Conservation (phyloP, 2,888 invertebrate genomes). For the Pheosia gnoma region DNA sequence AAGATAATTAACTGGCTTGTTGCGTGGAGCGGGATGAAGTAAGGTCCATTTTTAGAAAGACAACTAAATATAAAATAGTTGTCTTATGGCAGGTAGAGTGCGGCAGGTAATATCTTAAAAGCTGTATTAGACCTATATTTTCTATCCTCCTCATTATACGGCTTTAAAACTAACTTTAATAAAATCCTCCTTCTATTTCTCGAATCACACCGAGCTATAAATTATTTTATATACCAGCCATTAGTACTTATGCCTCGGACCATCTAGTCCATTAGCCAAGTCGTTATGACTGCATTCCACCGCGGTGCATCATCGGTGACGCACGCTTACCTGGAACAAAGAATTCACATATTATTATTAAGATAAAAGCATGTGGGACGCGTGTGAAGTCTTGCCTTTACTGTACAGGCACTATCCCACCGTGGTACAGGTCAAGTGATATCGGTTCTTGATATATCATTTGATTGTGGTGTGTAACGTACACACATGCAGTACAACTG, state of each 20-base stretch:
- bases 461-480: background rate
- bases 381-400: slow-evolving; percentile 2
- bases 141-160: too few relatives aligned
- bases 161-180: too few relatives aligned
- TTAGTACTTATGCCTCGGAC: slow-evolving; percentile 22
- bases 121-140: too few relatives aligned
- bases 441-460: background rate
- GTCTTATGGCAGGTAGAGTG: too few relatives aligned
- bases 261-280: slow-evolving; percentile 40
- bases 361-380: slow-evolving; percentile 23
- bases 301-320: slow-evolving; percentile 65
- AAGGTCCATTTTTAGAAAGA: too few relatives aligned
- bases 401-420: background rate
- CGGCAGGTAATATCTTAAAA: too few relatives aligned
- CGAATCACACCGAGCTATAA: slow-evolving; percentile 12
- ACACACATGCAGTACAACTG: background rate
- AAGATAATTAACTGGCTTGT: too few relatives aligned
- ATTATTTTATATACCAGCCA: slow-evolving; percentile 19
- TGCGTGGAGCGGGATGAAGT: too few relatives aligned
- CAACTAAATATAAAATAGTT: too few relatives aligned
- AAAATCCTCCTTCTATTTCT: background rate
- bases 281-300: slow-evolving; percentile 59
- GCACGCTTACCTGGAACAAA: slow-evolving; percentile 77
- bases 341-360: slow-evolving; percentile 49
- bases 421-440: background rate